Evolutionary conservation across 2,888 invertebrate species (phyloP), one percentile per base, ranked within the genome.

Genomic region (Dorcus hopei): DNA sequence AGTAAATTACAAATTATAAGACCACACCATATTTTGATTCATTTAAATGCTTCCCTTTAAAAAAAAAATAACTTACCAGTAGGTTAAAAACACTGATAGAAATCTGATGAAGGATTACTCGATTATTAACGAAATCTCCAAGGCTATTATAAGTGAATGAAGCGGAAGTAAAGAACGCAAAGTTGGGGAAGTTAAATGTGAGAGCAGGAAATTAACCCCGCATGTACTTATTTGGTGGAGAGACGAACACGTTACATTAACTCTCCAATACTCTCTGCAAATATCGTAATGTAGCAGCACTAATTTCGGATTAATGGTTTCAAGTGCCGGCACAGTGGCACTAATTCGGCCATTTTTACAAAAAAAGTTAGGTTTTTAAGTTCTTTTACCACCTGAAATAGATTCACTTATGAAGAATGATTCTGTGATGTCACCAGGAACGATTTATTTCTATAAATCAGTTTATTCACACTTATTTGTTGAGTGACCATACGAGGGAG

Each of bases 91-190:
- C 3, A 33, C 26, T 33, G 6, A 33, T 33, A 33, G 26, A 33
- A 33, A 33, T 33, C 26, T 33, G 26, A 33, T 33, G 26, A 33
- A 7, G 26, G 26, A 33, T 33, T 33, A 33, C 6, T 1, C 26
- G 26, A 33, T 33, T 33, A 45, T 42, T 42, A 45, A 45, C 45
- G 23, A 45, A 45, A 45, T 9, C 40, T 33, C 49, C 41, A 63
- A 67, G 64, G 63, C 65, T 63, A 60, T 60, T 58, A 61, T 62
- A 60, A 65, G 57, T 61, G 62, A 67, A 61, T 60, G 64, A 62
- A 59, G 61, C 66, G 66, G 67, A 66, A 66, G 65, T 59, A 61
- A 67, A 63, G 66, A 67, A 64, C 64, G 66, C 65, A 61, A 66
- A 66, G 64, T 65, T 63, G 61, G 58, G 64, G 64, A 65, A 65